Percentiles rank a stretch among this genome's conserved stretches.
phyloP scores from a whole-genome alignment of 2,888 invertebrate species.

The Lepidocyrtinus sp. region DNA sequence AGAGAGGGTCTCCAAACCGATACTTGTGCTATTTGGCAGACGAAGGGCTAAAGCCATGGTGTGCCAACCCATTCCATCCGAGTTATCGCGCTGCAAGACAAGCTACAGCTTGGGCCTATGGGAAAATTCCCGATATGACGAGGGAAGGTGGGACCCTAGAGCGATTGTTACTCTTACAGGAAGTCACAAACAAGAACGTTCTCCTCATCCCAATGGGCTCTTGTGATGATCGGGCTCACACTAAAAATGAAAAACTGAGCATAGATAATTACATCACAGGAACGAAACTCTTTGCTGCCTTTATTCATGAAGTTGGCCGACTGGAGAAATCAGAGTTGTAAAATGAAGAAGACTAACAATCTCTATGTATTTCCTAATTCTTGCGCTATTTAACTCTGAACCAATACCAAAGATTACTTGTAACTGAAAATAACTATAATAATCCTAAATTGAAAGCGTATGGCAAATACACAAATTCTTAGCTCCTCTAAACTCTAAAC shows the following conservation, averaged over 20 bases:
- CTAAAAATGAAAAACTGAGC: slow-evolving; percentile 97
- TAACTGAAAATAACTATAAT: too few relatives aligned
- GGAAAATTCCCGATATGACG: slow-evolving; percentile 93
- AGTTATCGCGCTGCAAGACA: slow-evolving; percentile 91
- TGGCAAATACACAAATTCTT: too few relatives aligned
- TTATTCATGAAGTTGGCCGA: slow-evolving; percentile 82
- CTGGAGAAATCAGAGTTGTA: slow-evolving; percentile 47
- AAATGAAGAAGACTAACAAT: too few relatives aligned
- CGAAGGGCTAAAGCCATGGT: slow-evolving; percentile 81
- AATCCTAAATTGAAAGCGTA: too few relatives aligned
- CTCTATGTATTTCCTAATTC: too few relatives aligned
- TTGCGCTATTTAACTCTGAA: too few relatives aligned
- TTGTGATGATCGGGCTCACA: slow-evolving; percentile 97
- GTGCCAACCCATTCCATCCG: slow-evolving; percentile 91
- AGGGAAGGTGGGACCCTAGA: slow-evolving; percentile 86
- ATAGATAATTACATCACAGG: slow-evolving; percentile 93
- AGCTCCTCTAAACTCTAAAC: too few relatives aligned
- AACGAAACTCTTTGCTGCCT: slow-evolving; percentile 91
- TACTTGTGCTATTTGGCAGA: slow-evolving; percentile 62
- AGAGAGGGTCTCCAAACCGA: slow-evolving; percentile 87
- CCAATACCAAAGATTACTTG: too few relatives aligned
- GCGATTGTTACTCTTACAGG: slow-evolving; percentile 74
- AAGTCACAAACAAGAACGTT: slow-evolving; percentile 93
- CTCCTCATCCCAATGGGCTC: slow-evolving; percentile 95
- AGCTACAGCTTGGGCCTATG: slow-evolving; percentile 88